A percentile compares a stretch with the other conserved stretches of the same genome.
phyloP scores from a whole-genome alignment of 2,888 invertebrate species.

The Agrotis puta region DNA sequence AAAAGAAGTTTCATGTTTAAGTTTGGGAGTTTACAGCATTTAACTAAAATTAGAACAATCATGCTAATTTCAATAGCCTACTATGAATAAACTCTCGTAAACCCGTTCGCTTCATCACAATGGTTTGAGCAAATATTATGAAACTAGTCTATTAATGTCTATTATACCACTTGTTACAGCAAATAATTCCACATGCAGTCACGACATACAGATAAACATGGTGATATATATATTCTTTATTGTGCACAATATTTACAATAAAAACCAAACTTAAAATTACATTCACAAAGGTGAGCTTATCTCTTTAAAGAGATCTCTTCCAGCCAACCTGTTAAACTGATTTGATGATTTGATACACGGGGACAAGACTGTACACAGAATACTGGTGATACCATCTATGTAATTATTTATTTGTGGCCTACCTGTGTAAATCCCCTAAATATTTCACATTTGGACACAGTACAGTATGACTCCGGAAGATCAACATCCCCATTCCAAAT shows the following conservation, averaged over 20 bases:
- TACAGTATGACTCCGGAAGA: background rate
- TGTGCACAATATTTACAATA: too few relatives aligned
- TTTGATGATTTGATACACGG: too few relatives aligned
- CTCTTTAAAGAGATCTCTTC: too few relatives aligned
- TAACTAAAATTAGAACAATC: slow-evolving; percentile 34
- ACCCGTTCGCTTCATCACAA: slow-evolving; percentile 10
- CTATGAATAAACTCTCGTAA: slow-evolving; percentile 1
- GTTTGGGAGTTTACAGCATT: background rate
- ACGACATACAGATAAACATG: slow-evolving; percentile 13
- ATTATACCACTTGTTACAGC: slow-evolving; percentile 12
- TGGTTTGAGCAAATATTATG: slow-evolving; percentile 44
- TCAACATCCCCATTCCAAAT: background rate
- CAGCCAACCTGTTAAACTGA: too few relatives aligned
- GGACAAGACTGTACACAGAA: too few relatives aligned
- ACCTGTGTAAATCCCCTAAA: slow-evolving; percentile 4
- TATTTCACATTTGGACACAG: background rate
- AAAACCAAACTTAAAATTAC: too few relatives aligned
- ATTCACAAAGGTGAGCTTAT: too few relatives aligned
- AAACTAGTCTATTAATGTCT: background rate
- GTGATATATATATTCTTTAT: too few relatives aligned
- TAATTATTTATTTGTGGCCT: slow-evolving; percentile 3
- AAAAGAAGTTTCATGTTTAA: too few relatives aligned
- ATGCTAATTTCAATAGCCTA: slow-evolving; percentile 32
- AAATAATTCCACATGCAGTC: slow-evolving; percentile 37
- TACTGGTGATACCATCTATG: slow-evolving; percentile 15